Evolutionary conservation across 1,140 invertebrate species (phyloP).

Genomic region (Hestina assimilis): DNA sequence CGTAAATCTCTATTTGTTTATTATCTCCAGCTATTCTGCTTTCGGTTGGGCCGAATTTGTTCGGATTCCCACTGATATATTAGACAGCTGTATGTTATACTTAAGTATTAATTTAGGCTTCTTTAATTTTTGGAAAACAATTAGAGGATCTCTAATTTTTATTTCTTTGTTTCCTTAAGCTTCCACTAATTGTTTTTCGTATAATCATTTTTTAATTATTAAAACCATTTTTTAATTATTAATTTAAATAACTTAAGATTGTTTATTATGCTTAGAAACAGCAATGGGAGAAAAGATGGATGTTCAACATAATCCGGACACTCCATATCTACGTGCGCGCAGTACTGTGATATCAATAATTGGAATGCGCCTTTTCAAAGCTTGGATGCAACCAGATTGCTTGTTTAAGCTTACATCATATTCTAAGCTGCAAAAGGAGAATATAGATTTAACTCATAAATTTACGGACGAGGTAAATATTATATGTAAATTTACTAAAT

Average conservation of each 20-base stretch:
- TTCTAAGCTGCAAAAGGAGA: constrained; percentile 48
- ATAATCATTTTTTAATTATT: not conserved
- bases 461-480: constrained; percentile 56
- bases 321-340: constrained; percentile 55
- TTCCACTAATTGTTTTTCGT: not conserved
- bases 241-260: not conserved
- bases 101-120: too few species aligned
- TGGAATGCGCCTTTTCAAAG: constrained; percentile 59
- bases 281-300: constrained; percentile 66
- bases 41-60: too few species aligned
- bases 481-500: too few species aligned
- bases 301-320: constrained; percentile 56
- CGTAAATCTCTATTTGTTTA: too few species aligned
- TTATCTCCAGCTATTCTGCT: too few species aligned
- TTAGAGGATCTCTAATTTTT: too few species aligned
- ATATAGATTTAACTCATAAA: constrained; percentile 55
- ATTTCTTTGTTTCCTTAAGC: too few species aligned
- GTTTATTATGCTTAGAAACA: constrained; percentile 40
- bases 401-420: constrained; percentile 55
- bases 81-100: too few species aligned
- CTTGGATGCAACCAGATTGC: constrained; percentile 57
- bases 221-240: too few species aligned
- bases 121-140: too few species aligned
- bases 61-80: too few species aligned
- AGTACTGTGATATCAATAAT: constrained; percentile 59